Evolutionary conservation across 2,797 vertebrate genomes (phyloP), one percentile per base, ranked within the genome.

Genomic region (Sebastes vulpes): DNA sequence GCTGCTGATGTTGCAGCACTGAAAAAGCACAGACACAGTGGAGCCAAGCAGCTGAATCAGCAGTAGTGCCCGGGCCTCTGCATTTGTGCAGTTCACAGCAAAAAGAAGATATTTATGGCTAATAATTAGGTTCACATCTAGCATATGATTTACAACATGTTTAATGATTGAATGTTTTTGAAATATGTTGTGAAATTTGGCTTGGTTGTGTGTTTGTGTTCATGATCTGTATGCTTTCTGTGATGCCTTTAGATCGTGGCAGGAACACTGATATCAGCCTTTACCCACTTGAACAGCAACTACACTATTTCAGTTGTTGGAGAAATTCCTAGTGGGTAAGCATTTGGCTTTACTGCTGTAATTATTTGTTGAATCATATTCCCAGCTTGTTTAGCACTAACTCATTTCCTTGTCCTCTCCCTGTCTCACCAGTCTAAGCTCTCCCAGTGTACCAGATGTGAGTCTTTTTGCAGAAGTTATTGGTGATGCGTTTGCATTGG

Each of bases 401-500:
- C 18, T n/a, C 0, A 28, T 65, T 29, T 31, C 20, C 10, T 20
- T 61, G 1, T 59, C 53, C 5, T 81, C 56, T 64, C 2, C 56
- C 26, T 75, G 7, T 89, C 31, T 5, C 60, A 56, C 16, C 78
- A 99, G 99, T 83, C 90, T 99, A 91, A 94, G 94, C 63, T 50
- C 96, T 0, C 99, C 99, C 0, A 77, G 83, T 53, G 48, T 74
- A 20, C 98, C 98, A 64, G 90, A 94, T 0, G 0, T 83, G 46
- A 90, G 26, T 76, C 73, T 98, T 65, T 98, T 99, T 31, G 72
- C 92, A 65, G 90, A 94, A 3, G 96, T 99, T 9, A 89, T 94
- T 0, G 97, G 97, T 46, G 98, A 98, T 4, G 98, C 98, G 52
- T 99, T 99, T 46, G 97, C 98, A 67, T 90, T 99, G 16, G 98